Conservation (phyloP, 1,140 invertebrate species). For the Drosophila lacteicornis region DNA sequence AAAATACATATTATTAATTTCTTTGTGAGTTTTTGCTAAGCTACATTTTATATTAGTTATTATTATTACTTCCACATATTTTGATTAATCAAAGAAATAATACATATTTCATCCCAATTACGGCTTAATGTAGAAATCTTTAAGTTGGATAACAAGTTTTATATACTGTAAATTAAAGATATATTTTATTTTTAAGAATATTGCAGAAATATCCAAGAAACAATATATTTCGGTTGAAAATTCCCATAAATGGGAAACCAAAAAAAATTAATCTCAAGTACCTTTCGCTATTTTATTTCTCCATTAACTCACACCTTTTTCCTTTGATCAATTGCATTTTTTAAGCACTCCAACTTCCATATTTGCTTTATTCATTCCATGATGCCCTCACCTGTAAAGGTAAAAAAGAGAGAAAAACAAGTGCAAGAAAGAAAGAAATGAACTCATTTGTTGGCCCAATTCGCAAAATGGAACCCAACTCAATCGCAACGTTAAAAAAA, state of each 20-base stretch:
- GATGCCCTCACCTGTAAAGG: slow-evolving; percentile 22
- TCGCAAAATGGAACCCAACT: slow-evolving; percentile 53
- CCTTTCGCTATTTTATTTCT: background rate
- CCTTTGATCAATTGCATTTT: slow-evolving; percentile 37
- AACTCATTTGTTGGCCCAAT: slow-evolving; percentile 53
- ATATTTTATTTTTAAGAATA: too few species aligned
- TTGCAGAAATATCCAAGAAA: too few species aligned
- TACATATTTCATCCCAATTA: too few species aligned
- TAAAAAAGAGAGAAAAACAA: slow-evolving; percentile 11
- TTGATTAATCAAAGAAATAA: too few species aligned
- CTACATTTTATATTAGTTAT: too few species aligned
- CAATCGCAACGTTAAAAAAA: slow-evolving; percentile 20
- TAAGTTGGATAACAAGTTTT: too few species aligned
- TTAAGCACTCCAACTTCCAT: slow-evolving; percentile 21
- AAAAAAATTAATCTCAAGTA: background rate
- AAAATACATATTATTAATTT: background rate
- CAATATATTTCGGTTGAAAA: background rate
- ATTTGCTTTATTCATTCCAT: slow-evolving; percentile 24
- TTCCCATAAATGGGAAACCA: background rate
- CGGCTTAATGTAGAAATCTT: too few species aligned
- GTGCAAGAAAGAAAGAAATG: slow-evolving; percentile 20
- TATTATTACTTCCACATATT: too few species aligned
- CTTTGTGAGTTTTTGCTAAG: too few species aligned
- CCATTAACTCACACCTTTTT: slow-evolving; percentile 4
- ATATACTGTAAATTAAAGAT: too few species aligned